Evolutionary conservation across 2,113 vertebrate species (phyloP).

Genomic region (Elaphurus davidianus): DNA sequence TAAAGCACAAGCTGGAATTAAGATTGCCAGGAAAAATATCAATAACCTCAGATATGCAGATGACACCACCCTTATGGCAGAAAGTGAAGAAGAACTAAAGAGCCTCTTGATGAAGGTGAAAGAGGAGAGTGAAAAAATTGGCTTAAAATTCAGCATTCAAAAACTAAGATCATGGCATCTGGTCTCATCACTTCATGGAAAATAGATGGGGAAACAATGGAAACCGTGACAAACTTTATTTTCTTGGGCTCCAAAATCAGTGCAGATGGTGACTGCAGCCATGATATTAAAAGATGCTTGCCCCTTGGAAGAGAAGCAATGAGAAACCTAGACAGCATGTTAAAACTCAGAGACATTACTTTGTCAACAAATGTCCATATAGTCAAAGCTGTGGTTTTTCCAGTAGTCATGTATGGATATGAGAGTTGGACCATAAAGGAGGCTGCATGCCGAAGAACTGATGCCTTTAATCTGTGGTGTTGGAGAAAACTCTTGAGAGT

Average conservation of each 20-base stretch:
- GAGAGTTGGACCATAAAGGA: background rate
- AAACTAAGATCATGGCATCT: background rate
- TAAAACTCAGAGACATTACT: background rate
- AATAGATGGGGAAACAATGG: background rate
- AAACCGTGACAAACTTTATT: background rate
- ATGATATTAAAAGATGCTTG: background rate
- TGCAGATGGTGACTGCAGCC: background rate
- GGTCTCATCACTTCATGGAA: background rate
- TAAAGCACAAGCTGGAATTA: background rate
- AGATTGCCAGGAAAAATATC: background rate
- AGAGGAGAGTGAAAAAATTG: background rate
- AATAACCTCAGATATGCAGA: background rate
- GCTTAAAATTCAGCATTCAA: background rate
- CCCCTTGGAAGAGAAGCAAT: background rate
- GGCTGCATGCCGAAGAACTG: background rate
- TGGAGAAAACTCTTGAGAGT: background rate
- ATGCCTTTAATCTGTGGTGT: background rate
- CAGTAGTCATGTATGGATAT: background rate
- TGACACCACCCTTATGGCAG: background rate
- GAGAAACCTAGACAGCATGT: background rate
- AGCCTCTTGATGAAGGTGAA: background rate
- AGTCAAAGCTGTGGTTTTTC: background rate
- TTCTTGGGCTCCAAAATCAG: background rate
- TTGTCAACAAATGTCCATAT: background rate
- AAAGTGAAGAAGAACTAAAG: background rate